Conservation (phyloP, 2,113 vertebrate species). For the Aspidoscelis tigris region DNA sequence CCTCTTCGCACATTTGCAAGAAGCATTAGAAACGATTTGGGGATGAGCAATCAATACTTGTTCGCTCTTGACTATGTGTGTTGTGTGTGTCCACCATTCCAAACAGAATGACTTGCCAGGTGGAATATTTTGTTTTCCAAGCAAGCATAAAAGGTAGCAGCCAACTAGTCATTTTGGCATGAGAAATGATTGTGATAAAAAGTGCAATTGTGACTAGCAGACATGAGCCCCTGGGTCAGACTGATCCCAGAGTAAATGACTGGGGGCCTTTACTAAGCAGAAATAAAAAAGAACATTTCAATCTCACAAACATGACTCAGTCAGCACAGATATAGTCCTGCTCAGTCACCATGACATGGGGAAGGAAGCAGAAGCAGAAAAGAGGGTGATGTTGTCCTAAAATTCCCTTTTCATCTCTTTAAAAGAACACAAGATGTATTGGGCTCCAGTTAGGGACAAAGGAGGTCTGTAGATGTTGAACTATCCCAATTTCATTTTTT, state of each 20-base stretch:
- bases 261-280: not conserved
- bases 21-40: constrained; percentile 55
- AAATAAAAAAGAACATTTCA: constrained; percentile 5
- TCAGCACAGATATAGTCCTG: not conserved
- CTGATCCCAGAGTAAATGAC: constrained; percentile 7
- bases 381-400: not conserved
- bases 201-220: not conserved
- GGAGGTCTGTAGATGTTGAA: not conserved
- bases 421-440: not conserved
- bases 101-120: constrained; percentile 42
- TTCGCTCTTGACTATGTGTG: constrained; percentile 53
- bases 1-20: constrained; percentile 33
- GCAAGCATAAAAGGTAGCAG: constrained; percentile 10
- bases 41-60: constrained; percentile 55
- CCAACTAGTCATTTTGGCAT: not conserved
- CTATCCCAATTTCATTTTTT: not conserved
- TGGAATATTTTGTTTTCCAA: constrained; percentile 38
- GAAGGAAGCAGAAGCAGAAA: not conserved
- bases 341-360: not conserved
- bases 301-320: not conserved
- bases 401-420: not conserved
- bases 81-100: constrained; percentile 41
- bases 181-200: constrained; percentile 15
- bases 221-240: constrained; percentile 3
- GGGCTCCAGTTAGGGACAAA: not conserved